Conservation (phyloP, 1,140 invertebrate species). For the Pachypeltis micranthus region DNA sequence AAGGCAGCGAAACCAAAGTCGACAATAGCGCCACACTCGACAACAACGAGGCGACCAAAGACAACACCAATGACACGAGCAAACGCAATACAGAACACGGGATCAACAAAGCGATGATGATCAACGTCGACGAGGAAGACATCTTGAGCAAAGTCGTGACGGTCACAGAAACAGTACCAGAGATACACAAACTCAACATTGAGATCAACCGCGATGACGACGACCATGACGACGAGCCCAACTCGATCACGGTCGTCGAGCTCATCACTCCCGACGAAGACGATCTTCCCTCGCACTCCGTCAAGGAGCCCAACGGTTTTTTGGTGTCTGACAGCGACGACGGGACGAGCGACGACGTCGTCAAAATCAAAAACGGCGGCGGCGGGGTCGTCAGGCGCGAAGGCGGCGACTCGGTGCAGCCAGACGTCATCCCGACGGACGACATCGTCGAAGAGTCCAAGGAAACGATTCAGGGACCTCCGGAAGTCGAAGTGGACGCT, state of each 20-base stretch:
- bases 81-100: not conserved
- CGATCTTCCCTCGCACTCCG: not conserved
- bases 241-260: slow-evolving; percentile 3
- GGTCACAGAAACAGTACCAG: not conserved
- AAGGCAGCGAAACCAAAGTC: not conserved
- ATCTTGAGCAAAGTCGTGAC: not conserved
- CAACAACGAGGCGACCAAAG: not conserved
- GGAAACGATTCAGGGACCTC: not conserved
- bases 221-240: not conserved
- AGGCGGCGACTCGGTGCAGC: slow-evolving; percentile 16
- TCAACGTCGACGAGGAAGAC: not conserved
- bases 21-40: not conserved
- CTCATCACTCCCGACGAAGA: slow-evolving; percentile 2
- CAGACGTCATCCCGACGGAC: slow-evolving; percentile 18
- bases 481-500: slow-evolving; percentile 3
- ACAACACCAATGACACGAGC: not conserved
- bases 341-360: not conserved
- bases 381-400: not conserved
- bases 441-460: slow-evolving; percentile 10
- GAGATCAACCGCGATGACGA: not conserved
- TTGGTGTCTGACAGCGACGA: too few relatives aligned
- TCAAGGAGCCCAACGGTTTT: too few relatives aligned
- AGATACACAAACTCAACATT: slow-evolving; percentile 1
- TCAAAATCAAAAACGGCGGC: not conserved
- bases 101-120: not conserved